Percentiles rank a stretch among this genome's conserved stretches.
phyloP scores from a whole-genome alignment of 2,888 invertebrate genomes.

The Limenitis camilla region DNA sequence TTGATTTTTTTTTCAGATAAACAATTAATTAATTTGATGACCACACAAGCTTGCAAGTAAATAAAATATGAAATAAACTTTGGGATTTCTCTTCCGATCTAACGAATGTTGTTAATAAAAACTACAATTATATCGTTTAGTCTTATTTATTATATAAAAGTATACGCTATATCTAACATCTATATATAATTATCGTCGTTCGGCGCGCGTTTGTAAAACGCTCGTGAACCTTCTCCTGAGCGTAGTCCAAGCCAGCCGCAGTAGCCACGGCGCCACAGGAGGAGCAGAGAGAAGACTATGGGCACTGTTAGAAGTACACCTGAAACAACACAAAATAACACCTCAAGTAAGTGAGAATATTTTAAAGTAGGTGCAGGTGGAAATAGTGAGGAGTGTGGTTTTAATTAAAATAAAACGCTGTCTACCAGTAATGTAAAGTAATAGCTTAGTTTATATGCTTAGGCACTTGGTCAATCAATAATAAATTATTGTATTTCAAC shows the following conservation, averaged over 20 bases:
- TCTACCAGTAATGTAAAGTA: too few relatives aligned
- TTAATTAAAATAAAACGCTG: not conserved
- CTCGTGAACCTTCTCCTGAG: slow-evolving; percentile 77
- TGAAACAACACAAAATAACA: too few relatives aligned
- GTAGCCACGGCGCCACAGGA: slow-evolving; percentile 79
- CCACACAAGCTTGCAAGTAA: not conserved
- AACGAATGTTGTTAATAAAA: too few relatives aligned
- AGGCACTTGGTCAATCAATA: too few relatives aligned
- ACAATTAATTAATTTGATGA: not conserved
- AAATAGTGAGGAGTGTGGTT: not conserved
- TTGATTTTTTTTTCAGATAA: slow-evolving; percentile 23
- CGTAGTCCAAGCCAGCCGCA: slow-evolving; percentile 74
- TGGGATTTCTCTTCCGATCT: too few relatives aligned
- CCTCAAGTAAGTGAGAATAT: not conserved
- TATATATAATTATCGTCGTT: slow-evolving; percentile 63
- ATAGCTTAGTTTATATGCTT: too few relatives aligned
- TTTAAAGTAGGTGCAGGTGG: not conserved
- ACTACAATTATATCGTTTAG: too few relatives aligned
- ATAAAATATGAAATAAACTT: not conserved
- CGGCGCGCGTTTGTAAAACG: slow-evolving; percentile 81
- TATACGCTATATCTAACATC: not conserved
- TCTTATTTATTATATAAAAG: too few relatives aligned
- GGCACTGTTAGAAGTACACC: slow-evolving; percentile 81
- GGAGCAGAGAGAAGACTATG: slow-evolving; percentile 72
- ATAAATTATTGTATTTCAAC: too few relatives aligned